A percentile compares a stretch with the other conserved stretches of the same genome.
Evolutionary conservation across 2,797 vertebrate species (phyloP).

Genomic region (Hylomyscus alleni): DNA sequence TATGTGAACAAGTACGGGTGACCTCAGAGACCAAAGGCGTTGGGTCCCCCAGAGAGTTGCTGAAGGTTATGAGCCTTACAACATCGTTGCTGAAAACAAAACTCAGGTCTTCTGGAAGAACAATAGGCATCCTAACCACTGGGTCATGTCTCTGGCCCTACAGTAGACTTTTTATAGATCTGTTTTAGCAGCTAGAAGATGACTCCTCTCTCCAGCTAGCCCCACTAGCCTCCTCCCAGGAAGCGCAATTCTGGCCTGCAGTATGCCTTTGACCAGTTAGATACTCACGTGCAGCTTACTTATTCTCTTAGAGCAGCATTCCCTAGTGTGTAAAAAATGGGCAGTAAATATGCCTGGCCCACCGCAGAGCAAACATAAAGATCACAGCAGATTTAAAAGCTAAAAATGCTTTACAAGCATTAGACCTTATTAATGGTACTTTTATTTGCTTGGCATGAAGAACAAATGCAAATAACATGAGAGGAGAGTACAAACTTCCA

Average conservation of each 20-base stretch:
- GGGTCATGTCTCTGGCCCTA: not conserved
- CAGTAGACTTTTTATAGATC: too few species aligned
- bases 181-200: not conserved
- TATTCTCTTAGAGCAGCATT: not conserved
- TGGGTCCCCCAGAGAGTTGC: not conserved
- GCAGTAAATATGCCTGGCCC: not conserved
- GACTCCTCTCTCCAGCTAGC: not conserved
- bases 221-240: not conserved
- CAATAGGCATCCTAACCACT: not conserved
- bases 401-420: conserved; percentile 61
- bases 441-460: conserved; percentile 5
- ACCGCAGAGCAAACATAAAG: not conserved
- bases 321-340: not conserved
- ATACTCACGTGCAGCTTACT: not conserved
- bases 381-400: conserved; percentile 58
- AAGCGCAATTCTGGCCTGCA: not conserved
- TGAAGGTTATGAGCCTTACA: not conserved
- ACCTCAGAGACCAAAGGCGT: not conserved
- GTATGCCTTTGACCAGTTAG: not conserved
- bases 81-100: not conserved
- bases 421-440: conserved; percentile 37
- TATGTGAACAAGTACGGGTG: not conserved
- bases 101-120: not conserved
- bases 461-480: conserved; percentile 40
- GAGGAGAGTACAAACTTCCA: conserved; percentile 11